These are phyloP conservation scores for Pagetopsis macropterus DNA, from an alignment of 2,797 vertebrate genomes.

Conservation along the genomic window DNA sequence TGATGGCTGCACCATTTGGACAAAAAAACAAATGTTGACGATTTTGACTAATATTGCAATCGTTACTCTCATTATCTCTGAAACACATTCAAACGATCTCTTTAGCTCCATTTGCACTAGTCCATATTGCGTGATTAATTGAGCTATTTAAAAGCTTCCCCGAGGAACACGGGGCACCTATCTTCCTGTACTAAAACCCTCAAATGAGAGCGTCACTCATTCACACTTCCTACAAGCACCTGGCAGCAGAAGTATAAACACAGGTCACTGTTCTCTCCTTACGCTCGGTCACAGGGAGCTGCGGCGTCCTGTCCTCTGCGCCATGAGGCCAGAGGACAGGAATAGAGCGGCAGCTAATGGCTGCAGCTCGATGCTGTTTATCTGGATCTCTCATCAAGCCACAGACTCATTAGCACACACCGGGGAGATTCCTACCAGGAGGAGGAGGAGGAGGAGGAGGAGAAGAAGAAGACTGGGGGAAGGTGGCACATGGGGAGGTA, in stretches of 20 bases:
- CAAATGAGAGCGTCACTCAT: constrained; percentile 13
- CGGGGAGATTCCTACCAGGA: constrained; percentile 62
- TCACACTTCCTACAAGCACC: constrained; percentile 44
- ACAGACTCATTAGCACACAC: constrained; percentile 67
- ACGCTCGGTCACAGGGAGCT: constrained; percentile 54
- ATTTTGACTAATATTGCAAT: too few relatives aligned
- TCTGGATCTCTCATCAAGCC: constrained; percentile 78
- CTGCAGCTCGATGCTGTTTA: constrained; percentile 70
- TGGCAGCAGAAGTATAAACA: constrained; percentile 42
- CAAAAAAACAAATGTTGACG: too few relatives aligned
- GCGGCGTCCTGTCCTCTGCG: constrained; percentile 69
- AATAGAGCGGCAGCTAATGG: constrained; percentile 74
- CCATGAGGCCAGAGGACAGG: constrained; percentile 64
- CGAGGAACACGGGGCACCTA: neutral
- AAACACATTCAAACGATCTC: too few relatives aligned
- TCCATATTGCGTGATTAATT: too few relatives aligned
- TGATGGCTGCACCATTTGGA: too few relatives aligned
- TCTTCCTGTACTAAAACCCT: constrained; percentile 13
- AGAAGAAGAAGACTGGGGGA: constrained; percentile 21
- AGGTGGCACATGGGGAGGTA: constrained; percentile 71
- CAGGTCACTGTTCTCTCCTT: constrained; percentile 50
- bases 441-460: neutral
- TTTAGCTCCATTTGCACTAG: too few relatives aligned
- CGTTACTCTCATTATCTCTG: too few relatives aligned
- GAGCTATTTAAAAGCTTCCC: neutral